These are phyloP conservation scores for Leistus spinibarbis DNA, from an alignment of 2,888 invertebrate genomes.

Conservation along the genomic window DNA sequence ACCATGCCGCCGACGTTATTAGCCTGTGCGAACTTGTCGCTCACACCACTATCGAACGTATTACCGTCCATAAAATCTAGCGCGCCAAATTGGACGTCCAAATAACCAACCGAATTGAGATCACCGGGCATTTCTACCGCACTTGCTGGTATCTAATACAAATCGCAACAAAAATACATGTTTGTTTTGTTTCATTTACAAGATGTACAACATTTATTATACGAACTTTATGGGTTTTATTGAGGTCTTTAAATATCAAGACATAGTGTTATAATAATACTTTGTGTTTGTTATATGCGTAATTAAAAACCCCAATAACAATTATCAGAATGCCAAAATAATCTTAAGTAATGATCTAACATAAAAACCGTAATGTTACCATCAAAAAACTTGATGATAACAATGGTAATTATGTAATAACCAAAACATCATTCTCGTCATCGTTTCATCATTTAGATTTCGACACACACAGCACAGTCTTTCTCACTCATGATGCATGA, in stretches of 20 bases:
- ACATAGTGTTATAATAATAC: too few species aligned
- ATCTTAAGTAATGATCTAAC: conserved; percentile 16
- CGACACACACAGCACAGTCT: too few species aligned
- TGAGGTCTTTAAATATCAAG: too few species aligned
- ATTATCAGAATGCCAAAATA: conserved; percentile 44
- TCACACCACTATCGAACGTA: conserved; percentile 57
- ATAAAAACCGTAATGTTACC: conserved; percentile 28
- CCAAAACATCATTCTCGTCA: conserved; percentile 41
- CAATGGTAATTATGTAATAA: neutral
- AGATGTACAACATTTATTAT: too few species aligned
- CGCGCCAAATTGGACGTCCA: conserved; percentile 94
- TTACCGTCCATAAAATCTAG: conserved; percentile 73
- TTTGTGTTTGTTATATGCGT: too few species aligned
- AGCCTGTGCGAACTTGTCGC: conserved; percentile 57
- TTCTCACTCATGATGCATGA: too few species aligned
- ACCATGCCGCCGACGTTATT: conserved; percentile 49
- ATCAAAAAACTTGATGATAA: conserved; percentile 42
- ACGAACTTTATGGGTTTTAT: too few species aligned
- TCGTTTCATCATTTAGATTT: conserved; percentile 37
- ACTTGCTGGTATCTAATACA: conserved; percentile 79
- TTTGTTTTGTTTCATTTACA: too few species aligned
- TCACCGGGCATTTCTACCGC: conserved; percentile 98
- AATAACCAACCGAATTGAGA: conserved; percentile 72
- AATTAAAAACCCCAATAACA: too few species aligned
- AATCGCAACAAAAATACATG: conserved; percentile 45